Percentiles rank a stretch among this genome's conserved stretches.
phyloP scores from a whole-genome alignment of 2,888 invertebrate species.

The Spilarctia lutea region DNA sequence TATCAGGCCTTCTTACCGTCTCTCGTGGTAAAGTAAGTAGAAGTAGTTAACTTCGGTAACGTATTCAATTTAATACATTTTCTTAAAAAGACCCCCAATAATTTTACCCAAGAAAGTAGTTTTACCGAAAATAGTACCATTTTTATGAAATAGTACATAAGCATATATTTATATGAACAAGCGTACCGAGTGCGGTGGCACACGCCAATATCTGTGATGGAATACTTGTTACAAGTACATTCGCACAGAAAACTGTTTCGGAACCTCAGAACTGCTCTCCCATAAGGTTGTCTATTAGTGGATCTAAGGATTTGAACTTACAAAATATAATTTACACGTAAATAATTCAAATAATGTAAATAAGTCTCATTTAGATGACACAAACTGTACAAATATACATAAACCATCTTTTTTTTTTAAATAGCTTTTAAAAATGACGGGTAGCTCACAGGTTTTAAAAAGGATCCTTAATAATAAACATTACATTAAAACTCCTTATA shows the following conservation, averaged over 20 bases:
- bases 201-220: constrained; percentile 75
- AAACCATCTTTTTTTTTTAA: too few species aligned
- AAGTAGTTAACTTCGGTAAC: too few species aligned
- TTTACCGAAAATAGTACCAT: background rate
- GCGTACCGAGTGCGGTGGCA: constrained; percentile 26
- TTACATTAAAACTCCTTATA: too few species aligned
- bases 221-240: constrained; percentile 70
- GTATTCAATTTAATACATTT: background rate
- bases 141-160: background rate
- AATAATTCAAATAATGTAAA: too few species aligned
- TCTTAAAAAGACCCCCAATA: background rate
- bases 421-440: too few species aligned
- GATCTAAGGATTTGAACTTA: background rate
- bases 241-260: constrained; percentile 22
- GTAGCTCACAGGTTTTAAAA: too few species aligned
- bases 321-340: background rate
- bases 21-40: too few species aligned
- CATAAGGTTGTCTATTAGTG: background rate
- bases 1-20: background rate
- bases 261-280: background rate
- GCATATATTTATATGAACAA: background rate
- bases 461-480: too few species aligned
- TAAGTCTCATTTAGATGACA: background rate
- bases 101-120: background rate
- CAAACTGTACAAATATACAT: too few species aligned